phyloP scores from a whole-genome alignment of 2,888 invertebrate genomes.

The Hyppa rectilinea region DNA sequence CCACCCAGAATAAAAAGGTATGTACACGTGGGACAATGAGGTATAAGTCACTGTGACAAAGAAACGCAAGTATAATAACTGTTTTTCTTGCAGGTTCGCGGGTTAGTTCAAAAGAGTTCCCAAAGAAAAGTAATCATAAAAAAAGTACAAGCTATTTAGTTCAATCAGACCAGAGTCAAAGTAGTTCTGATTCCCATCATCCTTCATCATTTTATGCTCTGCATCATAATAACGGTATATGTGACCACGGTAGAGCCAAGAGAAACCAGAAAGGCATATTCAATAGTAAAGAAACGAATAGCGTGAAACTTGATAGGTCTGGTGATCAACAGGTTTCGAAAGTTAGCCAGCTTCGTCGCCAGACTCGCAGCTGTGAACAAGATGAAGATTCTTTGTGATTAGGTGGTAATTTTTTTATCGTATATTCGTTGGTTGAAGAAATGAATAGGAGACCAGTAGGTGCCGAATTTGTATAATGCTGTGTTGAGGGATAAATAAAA shows the following conservation, averaged over 20 bases:
- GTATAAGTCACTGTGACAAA: no score
- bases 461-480: no score
- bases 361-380: slow-evolving; percentile 50
- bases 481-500: no score
- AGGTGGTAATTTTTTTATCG: no score
- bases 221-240: slow-evolving; percentile 77
- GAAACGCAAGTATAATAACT: neutral
- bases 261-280: slow-evolving; percentile 74
- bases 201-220: slow-evolving; percentile 50
- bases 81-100: no score
- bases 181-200: neutral
- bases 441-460: neutral
- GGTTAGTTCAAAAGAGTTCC: no score
- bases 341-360: slow-evolving; percentile 48
- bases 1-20: no score
- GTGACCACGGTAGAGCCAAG: slow-evolving; percentile 75
- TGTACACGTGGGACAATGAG: no score
- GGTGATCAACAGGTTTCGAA: slow-evolving; percentile 62
- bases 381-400: neutral
- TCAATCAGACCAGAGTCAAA: neutral
- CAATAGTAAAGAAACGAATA: slow-evolving; percentile 72
- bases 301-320: slow-evolving; percentile 72
- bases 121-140: no score
- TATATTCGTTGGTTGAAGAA: neutral
- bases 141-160: neutral